Base-by-base conservation (phyloP, 2,113 vertebrate species). In the Neogobius melanostomus region DNA sequence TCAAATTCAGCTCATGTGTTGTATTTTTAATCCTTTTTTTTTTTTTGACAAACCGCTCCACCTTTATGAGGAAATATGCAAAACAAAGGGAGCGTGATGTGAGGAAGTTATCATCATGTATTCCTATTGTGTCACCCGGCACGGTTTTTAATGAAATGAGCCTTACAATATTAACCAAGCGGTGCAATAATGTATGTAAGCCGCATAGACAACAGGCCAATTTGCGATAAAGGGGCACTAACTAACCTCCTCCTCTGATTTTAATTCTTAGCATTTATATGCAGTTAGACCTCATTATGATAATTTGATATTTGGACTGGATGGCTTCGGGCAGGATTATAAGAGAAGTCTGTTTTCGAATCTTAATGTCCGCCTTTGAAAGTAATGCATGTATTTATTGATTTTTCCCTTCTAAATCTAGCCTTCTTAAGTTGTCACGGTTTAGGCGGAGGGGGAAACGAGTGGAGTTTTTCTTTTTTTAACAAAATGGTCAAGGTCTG, bases 251-350 rank as follows among this genome's bases (percentile, higher is more conserved):
- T 76, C 72, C 73, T 76, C 72, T 82, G 74, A 46, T 85, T 88
- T 89, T 90, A 90, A 89, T 89, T 71, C 85, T 80, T 46, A 82
- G 81, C 87, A 92, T 93, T 92, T 93, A 91, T 81, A 91, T 93
- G 91, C 90, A 90, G 90, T 93, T 92, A 90, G 87, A 89, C 76
- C 89, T 93, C 83, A 89, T 93, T 93, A 93, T 93, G 91, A 91
- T 93, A 92, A 93, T 93, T 91, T 93, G 81, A 92, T 91, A 92
- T 92, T 94, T 93, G 88, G 86, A 89, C 83, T 88, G 88, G 72
- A 91, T 90, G 77, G 86, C 91, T 90, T 50, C 79, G 86, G 90
- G 92, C 89, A 73, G 87, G 86, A 91, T 91, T 87, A 87, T 85
- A 82, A 78, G 66, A 76, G 77, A 71, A 86, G 76, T 86, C 85